A percentile compares a stretch with the other conserved stretches of the same genome.
Conservation (phyloP, 2,113 vertebrate genomes). For the Psephotus haematonotus region DNA sequence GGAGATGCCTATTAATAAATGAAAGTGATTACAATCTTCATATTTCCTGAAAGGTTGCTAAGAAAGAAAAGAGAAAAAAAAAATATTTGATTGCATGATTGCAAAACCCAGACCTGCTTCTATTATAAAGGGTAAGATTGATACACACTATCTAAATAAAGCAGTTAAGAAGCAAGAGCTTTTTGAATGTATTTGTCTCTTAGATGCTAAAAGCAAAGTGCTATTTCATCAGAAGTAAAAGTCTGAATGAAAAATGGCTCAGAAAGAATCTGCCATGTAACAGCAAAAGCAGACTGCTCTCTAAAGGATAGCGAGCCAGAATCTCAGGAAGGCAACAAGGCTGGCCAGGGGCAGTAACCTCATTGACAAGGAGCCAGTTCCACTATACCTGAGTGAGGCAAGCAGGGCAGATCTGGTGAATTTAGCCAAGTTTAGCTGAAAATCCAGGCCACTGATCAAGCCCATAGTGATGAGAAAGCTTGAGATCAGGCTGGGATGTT, state of each 20-base stretch:
- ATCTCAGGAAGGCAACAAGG: background rate
- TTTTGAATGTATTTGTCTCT: background rate
- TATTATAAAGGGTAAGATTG: background rate
- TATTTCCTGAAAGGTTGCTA: background rate
- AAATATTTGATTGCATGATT: background rate
- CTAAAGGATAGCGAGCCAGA: background rate
- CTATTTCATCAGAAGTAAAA: slow-evolving; percentile 2
- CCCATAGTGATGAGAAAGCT: background rate
- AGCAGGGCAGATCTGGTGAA: background rate
- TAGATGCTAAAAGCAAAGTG: background rate
- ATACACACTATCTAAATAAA: background rate
- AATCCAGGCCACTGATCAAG: background rate
- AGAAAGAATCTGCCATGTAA: background rate
- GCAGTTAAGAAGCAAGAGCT: background rate
- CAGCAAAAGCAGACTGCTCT: background rate
- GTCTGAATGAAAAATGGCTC: background rate
- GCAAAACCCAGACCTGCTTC: background rate
- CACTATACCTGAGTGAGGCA: background rate
- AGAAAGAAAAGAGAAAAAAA: background rate
- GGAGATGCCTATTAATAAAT: background rate
- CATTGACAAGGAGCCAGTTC: fast-evolving
- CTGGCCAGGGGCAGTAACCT: background rate
- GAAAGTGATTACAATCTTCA: background rate
- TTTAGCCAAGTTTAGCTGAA: background rate
- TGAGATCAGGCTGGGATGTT: background rate